Evolutionary conservation across 2,888 invertebrate species (phyloP), one percentile per base, ranked within the genome.

Genomic region (Aromia moschata): DNA sequence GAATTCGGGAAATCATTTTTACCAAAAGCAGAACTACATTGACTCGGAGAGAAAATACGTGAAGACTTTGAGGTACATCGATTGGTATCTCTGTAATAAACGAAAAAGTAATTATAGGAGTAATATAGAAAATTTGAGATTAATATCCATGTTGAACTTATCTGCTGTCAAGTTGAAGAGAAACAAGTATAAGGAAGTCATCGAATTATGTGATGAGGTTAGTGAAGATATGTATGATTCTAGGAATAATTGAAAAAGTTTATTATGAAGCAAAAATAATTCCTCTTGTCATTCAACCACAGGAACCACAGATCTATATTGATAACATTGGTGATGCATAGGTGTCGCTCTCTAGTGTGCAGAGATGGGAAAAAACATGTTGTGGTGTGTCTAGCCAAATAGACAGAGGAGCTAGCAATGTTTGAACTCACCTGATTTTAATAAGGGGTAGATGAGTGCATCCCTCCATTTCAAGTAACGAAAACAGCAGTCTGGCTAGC

Each of bases 31-130:
- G 11, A 83, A 87, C 55, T 90, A 84, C 78, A 74, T 82, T 9
- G 84, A 85, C 30, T 91, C 94, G 0, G 84, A 85, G 25, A 83
- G 88, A 60, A 94, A 94, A 77, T 95, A 95, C 78, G 84, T 84
- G 60, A 95, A 95, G 81, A 89, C 91, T 15, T 81, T 91, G 63
- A 85, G 93, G 49, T 94, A 91, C 77, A 83, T 89, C 54, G 81
- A 85, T 4, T 85, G 84, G 83, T 76, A 73, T 45, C 53, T 71
- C 17, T 67, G 73, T 17, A 76, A 74, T 52, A 67, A 57, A 38
- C 73, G 72, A 10, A 18, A 36, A n/a, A 57, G 9, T 25, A 56
- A 47, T 15, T 15, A 41, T 11, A 31, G 17, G 9, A 37, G 45
- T 2, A 74, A 72, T 56, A 60, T 82, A 2, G 74, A 73, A 36